phyloP scores from a whole-genome alignment of 2,797 vertebrate genomes.

The Trichosurus vulpecula region DNA sequence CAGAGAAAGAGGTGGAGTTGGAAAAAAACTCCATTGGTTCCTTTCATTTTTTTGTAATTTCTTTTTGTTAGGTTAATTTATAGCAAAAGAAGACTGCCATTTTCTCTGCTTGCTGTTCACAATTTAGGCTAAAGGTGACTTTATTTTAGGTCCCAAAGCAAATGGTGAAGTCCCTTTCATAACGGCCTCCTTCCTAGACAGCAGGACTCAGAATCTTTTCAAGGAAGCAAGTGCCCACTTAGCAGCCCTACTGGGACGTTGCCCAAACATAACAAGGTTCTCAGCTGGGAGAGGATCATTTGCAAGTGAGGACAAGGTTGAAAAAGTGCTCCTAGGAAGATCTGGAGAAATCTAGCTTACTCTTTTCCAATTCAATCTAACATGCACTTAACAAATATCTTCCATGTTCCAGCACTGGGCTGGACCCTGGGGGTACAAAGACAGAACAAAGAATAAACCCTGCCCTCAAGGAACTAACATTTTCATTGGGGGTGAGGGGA shows the following conservation, averaged over 20 bases:
- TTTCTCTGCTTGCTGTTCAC: neutral
- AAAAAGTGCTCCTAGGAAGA: conserved; percentile 68
- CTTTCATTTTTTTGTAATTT: neutral
- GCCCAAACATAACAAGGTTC: conserved; percentile 78
- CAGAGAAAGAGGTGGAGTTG: neutral
- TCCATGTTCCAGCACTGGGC: neutral
- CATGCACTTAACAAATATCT: neutral
- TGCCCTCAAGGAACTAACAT: neutral
- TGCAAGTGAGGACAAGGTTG: conserved; percentile 67
- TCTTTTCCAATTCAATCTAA: neutral
- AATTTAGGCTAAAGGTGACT: conserved; percentile 60
- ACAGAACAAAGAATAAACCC: neutral
- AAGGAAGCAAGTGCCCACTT: conserved; percentile 76
- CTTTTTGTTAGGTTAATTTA: neutral
- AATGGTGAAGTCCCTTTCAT: conserved; percentile 24
- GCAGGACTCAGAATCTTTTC: conserved; percentile 70
- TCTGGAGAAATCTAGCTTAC: conserved; percentile 7
- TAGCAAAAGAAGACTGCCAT: neutral
- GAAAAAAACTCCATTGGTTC: neutral
- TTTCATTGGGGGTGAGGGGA: neutral
- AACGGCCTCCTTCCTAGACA: conserved; percentile 70
- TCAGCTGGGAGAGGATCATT: conserved; percentile 73
- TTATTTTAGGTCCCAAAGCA: conserved; percentile 68
- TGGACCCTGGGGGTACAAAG: neutral
- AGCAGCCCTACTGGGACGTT: conserved; percentile 75